Percentiles rank a stretch among this genome's conserved stretches.
phyloP scores from a whole-genome alignment of 2,888 invertebrate species.

The Macaria liturata region DNA sequence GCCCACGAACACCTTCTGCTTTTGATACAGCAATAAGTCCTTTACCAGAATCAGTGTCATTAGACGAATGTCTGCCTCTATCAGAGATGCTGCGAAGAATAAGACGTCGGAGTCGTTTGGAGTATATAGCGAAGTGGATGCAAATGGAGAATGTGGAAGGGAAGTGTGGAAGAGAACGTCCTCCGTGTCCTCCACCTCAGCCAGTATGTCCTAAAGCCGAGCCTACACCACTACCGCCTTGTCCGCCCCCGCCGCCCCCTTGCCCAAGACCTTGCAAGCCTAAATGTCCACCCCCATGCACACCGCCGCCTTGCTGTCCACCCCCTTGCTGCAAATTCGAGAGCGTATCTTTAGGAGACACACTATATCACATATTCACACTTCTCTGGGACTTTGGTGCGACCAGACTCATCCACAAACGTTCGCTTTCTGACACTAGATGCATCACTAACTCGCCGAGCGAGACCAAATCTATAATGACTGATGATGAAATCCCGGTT shows the following conservation, averaged over 20 bases:
- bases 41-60: background rate
- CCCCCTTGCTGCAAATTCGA: conserved; percentile 37
- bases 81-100: conserved; percentile 55
- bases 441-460: background rate
- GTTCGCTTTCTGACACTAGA: background rate
- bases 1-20: background rate
- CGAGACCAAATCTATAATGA: conserved; percentile 17
- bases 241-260: conserved; percentile 32
- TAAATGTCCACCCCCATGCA: conserved; percentile 14
- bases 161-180: conserved; percentile 36
- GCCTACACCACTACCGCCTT: conserved; percentile 35
- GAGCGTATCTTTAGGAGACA: conserved; percentile 21
- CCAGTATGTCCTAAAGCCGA: conserved; percentile 36
- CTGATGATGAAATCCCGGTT: conserved; percentile 13
- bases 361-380: conserved; percentile 3
- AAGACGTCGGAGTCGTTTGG: conserved; percentile 45
- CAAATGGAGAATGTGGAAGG: conserved; percentile 33
- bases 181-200: conserved; percentile 39
- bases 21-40: background rate
- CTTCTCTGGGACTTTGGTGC: conserved; percentile 1
- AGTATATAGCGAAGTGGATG: conserved; percentile 27
- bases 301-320: conserved; percentile 9
- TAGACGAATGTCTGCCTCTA: conserved; percentile 41
- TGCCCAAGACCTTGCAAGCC: conserved; percentile 36
- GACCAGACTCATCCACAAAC: background rate